phyloP scores from a whole-genome alignment of 2,888 invertebrate genomes.

The Xanthorhoe designata region DNA sequence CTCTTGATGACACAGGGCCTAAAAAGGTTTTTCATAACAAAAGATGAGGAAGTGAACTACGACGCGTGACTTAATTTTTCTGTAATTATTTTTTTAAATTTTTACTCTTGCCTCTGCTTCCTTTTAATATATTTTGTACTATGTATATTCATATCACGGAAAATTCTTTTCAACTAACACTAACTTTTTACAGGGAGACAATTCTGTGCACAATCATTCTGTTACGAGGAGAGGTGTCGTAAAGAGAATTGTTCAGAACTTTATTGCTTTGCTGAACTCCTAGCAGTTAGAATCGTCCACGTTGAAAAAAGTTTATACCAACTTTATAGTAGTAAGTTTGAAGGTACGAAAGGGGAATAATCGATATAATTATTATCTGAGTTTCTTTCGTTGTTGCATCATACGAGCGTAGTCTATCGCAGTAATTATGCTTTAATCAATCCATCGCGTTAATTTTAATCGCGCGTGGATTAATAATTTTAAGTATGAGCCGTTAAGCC shows the following conservation, averaged over 20 bases:
- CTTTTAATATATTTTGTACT: constrained; percentile 16
- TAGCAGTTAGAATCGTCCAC: constrained; percentile 64
- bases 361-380: background rate
- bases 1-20: too few species aligned
- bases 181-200: constrained; percentile 66
- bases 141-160: constrained; percentile 59
- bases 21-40: too few species aligned
- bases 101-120: background rate
- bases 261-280: constrained; percentile 65
- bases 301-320: constrained; percentile 56
- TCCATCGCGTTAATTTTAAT: too few species aligned
- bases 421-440: background rate
- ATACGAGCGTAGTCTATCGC: background rate
- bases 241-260: constrained; percentile 75
- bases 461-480: too few species aligned
- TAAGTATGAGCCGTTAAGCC: too few species aligned
- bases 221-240: constrained; percentile 71
- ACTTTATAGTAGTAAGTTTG: constrained; percentile 17
- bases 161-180: constrained; percentile 64
- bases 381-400: background rate
- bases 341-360: constrained; percentile 9
- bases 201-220: constrained; percentile 71
- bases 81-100: too few species aligned
- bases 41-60: too few species aligned
- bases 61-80: too few species aligned